Conservation (phyloP, 1,140 invertebrate genomes). For the Mylabris phalerata region DNA sequence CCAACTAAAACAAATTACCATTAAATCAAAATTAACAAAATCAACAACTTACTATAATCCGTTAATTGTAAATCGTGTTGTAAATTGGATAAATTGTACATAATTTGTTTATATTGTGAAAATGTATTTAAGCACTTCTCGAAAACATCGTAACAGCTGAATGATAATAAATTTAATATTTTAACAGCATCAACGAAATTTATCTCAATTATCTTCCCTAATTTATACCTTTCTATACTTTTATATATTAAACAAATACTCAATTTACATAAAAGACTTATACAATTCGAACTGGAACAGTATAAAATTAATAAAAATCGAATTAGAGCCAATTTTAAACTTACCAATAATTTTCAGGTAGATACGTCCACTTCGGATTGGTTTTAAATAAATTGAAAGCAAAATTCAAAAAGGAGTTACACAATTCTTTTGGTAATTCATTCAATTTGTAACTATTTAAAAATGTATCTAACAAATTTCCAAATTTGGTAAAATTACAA, state of each 20-base stretch:
- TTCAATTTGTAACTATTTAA: conserved; percentile 3
- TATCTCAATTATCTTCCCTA: not conserved
- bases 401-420: conserved; percentile 22
- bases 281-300: conserved; percentile 23
- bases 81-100: not conserved
- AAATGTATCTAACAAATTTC: conserved; percentile 22
- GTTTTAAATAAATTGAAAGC: conserved; percentile 24
- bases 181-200: conserved; percentile 22
- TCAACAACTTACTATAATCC: not conserved
- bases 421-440: conserved; percentile 12
- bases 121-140: conserved; percentile 27
- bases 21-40: not conserved
- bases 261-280: conserved; percentile 25
- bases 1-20: not conserved
- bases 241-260: conserved; percentile 22
- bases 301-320: conserved; percentile 1
- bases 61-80: not conserved
- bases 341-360: conserved; percentile 11
- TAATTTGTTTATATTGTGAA: conserved; percentile 25
- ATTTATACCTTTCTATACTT: conserved; percentile 14
- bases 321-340: not conserved
- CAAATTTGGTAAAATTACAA: conserved; percentile 25
- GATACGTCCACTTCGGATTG: conserved; percentile 21
- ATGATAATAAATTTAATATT: conserved; percentile 23
- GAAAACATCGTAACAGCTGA: conserved; percentile 23